Conservation (phyloP, 2,113 vertebrate species). For the Pteropus alecto region DNA sequence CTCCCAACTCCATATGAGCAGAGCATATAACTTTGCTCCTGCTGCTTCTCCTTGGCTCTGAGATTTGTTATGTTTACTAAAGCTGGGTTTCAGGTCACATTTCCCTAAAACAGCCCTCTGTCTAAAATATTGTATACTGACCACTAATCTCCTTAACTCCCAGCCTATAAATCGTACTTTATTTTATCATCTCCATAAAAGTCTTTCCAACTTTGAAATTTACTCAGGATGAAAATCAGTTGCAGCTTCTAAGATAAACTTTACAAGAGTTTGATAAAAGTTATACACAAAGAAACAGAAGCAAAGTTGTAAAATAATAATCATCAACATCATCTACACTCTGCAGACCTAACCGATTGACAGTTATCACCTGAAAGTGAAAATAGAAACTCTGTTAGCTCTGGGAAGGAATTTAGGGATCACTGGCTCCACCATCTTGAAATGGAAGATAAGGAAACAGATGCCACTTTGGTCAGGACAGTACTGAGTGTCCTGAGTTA, state of each 20-base stretch:
- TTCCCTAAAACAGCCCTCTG: conserved; percentile 30
- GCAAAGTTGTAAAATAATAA: neutral
- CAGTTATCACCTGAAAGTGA: neutral
- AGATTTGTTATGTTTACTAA: conserved; percentile 30
- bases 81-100: neutral
- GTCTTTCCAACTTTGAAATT: neutral
- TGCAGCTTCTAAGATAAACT: neutral
- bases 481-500: neutral
- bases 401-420: neutral
- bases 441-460: neutral
- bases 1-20: neutral
- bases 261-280: neutral
- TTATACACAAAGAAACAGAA: neutral
- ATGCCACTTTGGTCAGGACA: neutral
- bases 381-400: neutral
- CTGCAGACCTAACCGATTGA: neutral
- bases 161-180: neutral
- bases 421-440: neutral
- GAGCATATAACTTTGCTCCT: neutral
- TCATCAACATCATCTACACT: neutral
- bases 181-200: neutral
- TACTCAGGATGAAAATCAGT: neutral
- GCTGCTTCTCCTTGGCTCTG: neutral
- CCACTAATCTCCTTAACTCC: neutral
- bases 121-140: neutral